Evolutionary conservation across 2,113 vertebrate species (phyloP).

Genomic region (Pyrgilauda ruficollis): DNA sequence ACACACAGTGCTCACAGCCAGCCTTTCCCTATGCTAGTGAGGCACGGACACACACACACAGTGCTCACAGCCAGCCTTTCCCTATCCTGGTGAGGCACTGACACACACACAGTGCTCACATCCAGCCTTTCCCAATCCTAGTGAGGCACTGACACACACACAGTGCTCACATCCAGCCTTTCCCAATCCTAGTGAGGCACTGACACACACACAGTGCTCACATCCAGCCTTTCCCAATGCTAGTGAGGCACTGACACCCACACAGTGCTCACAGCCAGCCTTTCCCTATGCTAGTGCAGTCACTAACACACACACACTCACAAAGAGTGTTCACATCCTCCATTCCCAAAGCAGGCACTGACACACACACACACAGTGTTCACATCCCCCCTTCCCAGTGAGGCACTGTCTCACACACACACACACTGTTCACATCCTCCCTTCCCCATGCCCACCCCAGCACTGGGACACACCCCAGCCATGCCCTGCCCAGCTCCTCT

Average conservation of each 20-base stretch:
- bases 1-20: neutral
- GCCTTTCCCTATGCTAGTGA: neutral
- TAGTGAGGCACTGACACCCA: neutral
- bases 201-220: no score
- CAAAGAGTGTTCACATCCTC: no score
- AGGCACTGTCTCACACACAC: neutral
- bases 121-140: no score
- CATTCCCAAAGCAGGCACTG: no score
- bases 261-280: neutral
- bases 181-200: neutral
- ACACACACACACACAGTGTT: neutral
- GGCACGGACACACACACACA: no score
- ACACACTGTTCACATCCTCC: neutral
- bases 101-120: neutral
- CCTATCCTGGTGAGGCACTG: neutral
- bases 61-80: no score
- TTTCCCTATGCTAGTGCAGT: neutral
- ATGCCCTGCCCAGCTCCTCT: neutral
- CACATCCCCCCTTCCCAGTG: no score
- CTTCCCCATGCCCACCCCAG: accelerated
- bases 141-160: neutral
- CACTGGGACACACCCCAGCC: neutral
- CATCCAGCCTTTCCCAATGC: no score
- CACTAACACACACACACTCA: no score
- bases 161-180: no score